Evolutionary conservation across 2,888 invertebrate genomes (phyloP), one percentile per base, ranked within the genome.

Genomic region (Agapetus fuscipes): DNA sequence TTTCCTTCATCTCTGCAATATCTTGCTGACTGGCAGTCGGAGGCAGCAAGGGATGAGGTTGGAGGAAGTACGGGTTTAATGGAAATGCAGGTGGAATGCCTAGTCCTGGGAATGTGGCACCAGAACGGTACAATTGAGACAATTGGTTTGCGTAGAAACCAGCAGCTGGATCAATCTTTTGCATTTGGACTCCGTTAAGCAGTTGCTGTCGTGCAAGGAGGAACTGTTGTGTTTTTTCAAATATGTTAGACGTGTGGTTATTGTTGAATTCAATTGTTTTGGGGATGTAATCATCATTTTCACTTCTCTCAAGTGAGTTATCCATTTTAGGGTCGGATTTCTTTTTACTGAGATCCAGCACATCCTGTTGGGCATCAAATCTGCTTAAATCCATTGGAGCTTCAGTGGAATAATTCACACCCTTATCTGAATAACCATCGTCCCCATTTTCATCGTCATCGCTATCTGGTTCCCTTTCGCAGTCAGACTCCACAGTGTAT

Each of bases 331-430:
- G 27, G 34, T 58, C 55, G 3, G 53, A 41, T 58, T 74, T 77
- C 61, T 87, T 88, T 56, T 84, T 85, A 56, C 87, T 87, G 46
- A 90, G 72, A 63, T 90, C 89, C 30, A 89, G 66, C 3, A 83
- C 87, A 58, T 85, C 83, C 20, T 48, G 45, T 41, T 48, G 48
- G 48, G 66, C 67, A 47, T 61, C 69, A 49, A 58, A 64, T 62
- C 81, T 83, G 38, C 80, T 80, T 16, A 85, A 66, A 59, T 87
- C 85, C 37, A 86, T 72, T 0, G 84, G 78, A 15, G 73, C 59
- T 20, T 37, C 50, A 2, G 30, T 20, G 6, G 39, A 37, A 25
- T 45, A 45, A 27, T 37, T 39, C 3, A 30, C 12, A 10, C 30
- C 25, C 15, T 41, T 41, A 3, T 16, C 24, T 3, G 17, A n/a